phyloP scores from a whole-genome alignment of 2,888 invertebrate genomes.

The Cybosia mesomella region DNA sequence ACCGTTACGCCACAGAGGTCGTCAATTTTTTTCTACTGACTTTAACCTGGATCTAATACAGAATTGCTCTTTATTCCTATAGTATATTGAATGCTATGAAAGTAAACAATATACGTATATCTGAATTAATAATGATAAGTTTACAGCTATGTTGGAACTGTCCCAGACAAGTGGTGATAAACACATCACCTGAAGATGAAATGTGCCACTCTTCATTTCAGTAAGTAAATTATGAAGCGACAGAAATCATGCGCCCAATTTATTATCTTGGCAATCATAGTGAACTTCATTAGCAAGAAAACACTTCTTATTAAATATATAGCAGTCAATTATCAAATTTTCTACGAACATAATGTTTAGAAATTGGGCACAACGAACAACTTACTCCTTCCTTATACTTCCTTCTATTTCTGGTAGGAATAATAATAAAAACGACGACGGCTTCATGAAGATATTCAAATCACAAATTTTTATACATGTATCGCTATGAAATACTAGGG shows the following conservation, averaged over 20 bases:
- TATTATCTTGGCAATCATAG: slow-evolving; percentile 18
- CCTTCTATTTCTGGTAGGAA: not conserved
- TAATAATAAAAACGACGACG: no score
- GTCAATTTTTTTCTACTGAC: no score
- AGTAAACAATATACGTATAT: no score
- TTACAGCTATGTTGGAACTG: slow-evolving; percentile 1
- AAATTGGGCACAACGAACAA: not conserved
- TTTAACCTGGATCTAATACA: not conserved
- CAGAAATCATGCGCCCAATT: slow-evolving; percentile 16
- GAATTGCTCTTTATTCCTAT: no score
- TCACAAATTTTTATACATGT: no score
- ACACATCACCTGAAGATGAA: not conserved
- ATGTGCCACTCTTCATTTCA: slow-evolving; percentile 8
- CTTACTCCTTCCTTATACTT: not conserved
- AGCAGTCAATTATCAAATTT: slow-evolving; percentile 1
- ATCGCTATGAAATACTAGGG: no score
- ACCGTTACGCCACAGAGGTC: no score
- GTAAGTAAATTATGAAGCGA: slow-evolving; percentile 3
- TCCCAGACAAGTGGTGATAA: slow-evolving; percentile 3
- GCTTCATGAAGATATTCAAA: no score
- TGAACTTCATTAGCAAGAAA: slow-evolving; percentile 10
- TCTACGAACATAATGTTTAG: not conserved
- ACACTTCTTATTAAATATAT: not conserved
- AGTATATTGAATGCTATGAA: not conserved
- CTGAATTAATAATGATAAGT: not conserved